phyloP scores from a whole-genome alignment of 2,888 invertebrate species.

The Dynastes maya region DNA sequence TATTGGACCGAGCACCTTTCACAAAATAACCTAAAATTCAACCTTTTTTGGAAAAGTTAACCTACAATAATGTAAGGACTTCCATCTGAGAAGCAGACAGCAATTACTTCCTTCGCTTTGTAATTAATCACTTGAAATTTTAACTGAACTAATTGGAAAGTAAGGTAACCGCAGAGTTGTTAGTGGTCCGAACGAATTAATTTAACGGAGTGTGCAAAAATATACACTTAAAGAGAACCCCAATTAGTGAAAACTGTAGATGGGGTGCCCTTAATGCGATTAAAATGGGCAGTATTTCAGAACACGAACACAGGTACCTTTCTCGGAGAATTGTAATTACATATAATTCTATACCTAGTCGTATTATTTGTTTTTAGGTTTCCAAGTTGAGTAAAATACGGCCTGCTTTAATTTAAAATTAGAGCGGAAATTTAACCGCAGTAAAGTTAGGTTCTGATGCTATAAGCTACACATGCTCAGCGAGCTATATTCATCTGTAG shows the following conservation, averaged over 20 bases:
- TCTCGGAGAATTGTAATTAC: conserved; percentile 35
- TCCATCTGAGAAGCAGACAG: conserved; percentile 48
- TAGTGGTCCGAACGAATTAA: conserved; percentile 56
- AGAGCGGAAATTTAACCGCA: conserved; percentile 7
- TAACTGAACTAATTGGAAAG: conserved; percentile 52
- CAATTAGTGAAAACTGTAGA: conserved; percentile 46
- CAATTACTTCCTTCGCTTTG: conserved; percentile 60
- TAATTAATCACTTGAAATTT: conserved; percentile 61
- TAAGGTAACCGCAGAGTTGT: conserved; percentile 56
- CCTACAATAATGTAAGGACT: neutral
- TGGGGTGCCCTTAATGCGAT: conserved; percentile 56
- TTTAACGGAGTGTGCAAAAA: conserved; percentile 56
- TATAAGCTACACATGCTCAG: too few relatives aligned
- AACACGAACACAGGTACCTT: neutral
- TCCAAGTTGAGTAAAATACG: conserved; percentile 4
- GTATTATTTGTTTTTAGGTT: conserved; percentile 23
- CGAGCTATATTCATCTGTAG: too few relatives aligned
- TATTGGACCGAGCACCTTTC: neutral
- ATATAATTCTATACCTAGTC: conserved; percentile 27
- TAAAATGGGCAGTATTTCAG: conserved; percentile 59
- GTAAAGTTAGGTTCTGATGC: too few relatives aligned
- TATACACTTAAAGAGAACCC: conserved; percentile 55
- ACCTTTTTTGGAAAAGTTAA: conserved; percentile 4
- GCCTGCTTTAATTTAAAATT: conserved; percentile 18
- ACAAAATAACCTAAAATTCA: conserved; percentile 6